These are phyloP conservation scores for Fissipunctia ypsillon DNA, from an alignment of 2,888 invertebrate species.

Conservation along the genomic window DNA sequence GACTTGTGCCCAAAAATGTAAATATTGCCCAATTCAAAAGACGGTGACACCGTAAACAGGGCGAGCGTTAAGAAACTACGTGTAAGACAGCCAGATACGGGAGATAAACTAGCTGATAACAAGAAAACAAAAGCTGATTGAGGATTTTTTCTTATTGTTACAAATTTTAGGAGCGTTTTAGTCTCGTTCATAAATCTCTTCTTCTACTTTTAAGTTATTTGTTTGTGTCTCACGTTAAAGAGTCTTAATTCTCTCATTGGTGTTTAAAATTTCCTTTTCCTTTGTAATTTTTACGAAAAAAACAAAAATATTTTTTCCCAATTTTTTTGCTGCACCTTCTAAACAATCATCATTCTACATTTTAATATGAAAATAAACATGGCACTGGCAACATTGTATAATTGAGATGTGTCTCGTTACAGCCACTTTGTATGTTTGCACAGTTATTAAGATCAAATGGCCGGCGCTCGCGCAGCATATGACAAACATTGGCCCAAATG, in stretches of 20 bases:
- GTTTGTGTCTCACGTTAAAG: neutral
- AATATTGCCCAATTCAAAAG: constrained; percentile 80
- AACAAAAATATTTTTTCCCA: too few species aligned
- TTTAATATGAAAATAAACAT: constrained; percentile 63
- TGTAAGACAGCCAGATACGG: constrained; percentile 75
- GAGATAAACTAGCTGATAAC: constrained; percentile 74
- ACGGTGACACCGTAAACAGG: constrained; percentile 69
- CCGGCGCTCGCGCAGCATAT: constrained; percentile 65
- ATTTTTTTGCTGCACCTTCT: constrained; percentile 24
- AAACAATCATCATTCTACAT: constrained; percentile 46
- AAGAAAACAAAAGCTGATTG: constrained; percentile 56
- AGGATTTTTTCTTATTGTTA: constrained; percentile 19
- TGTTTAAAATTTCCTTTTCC: neutral
- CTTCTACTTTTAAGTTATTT: neutral
- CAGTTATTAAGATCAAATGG: constrained; percentile 81
- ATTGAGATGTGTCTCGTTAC: constrained; percentile 76
- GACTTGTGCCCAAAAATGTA: constrained; percentile 70
- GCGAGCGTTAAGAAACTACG: constrained; percentile 75
- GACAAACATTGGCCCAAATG: constrained; percentile 72
- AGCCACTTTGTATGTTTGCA: constrained; percentile 77
- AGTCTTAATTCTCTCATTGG: neutral
- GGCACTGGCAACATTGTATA: constrained; percentile 65
- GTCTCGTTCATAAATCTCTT: constrained; percentile 2
- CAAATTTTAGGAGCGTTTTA: constrained; percentile 21
- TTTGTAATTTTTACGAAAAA: too few species aligned